A percentile compares a stretch with the other conserved stretches of the same genome.
Conservation (phyloP, 2,113 vertebrate genomes). For the Spilogale gracilis region DNA sequence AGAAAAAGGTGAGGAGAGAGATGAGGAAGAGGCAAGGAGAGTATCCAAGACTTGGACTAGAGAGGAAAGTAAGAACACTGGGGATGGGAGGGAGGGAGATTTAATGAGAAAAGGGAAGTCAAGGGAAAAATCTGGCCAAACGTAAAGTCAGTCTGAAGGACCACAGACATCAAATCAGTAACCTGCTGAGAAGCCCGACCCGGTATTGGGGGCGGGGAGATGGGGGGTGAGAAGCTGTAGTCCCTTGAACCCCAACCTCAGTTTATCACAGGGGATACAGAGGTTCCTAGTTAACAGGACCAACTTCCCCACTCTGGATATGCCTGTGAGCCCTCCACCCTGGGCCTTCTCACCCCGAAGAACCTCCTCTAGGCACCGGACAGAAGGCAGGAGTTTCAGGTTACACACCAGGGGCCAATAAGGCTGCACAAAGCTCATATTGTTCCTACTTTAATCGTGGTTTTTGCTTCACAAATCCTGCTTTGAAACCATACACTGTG, state of each 20-base stretch:
- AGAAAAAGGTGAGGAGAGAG: background rate
- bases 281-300: background rate
- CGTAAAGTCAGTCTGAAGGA: background rate
- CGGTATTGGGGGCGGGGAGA: background rate
- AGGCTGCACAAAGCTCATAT: slow-evolving; percentile 21
- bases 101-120: background rate
- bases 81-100: background rate
- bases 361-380: background rate
- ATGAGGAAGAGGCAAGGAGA: background rate
- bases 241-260: background rate
- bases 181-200: background rate
- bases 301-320: background rate
- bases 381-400: background rate
- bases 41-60: background rate
- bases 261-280: background rate
- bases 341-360: background rate
- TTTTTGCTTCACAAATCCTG: slow-evolving; percentile 57
- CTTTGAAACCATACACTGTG: slow-evolving; percentile 26
- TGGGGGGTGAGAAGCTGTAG: background rate
- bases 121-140: background rate
- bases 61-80: background rate
- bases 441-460: slow-evolving; percentile 63
- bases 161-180: background rate
- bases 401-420: slow-evolving; percentile 33
- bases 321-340: background rate